Base-by-base conservation (phyloP, 2,888 invertebrate genomes). In the Ormyrus nitidulus region DNA sequence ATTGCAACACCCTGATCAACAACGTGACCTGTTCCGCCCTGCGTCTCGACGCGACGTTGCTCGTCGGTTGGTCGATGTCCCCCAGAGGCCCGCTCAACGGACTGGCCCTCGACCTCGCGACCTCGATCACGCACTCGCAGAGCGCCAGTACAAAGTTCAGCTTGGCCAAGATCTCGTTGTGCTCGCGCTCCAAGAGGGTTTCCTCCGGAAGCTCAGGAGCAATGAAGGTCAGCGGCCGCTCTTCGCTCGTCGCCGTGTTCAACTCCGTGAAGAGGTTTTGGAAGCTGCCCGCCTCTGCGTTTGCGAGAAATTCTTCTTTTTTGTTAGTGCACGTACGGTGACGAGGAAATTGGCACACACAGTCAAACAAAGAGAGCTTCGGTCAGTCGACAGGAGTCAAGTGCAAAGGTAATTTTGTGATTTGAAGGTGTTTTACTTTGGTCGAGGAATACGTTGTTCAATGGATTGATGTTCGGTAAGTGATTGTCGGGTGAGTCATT, bases 151-250 rank as follows among this genome's bases (percentile, higher is more conserved):
- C 98, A 92, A 99, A 99, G 92, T 98, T 97, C 85, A 99, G 93
- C 91, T 99, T 99, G 34, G 98, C 98, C 91, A 99, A 93, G 65
- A 97, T 98, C 91, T 98, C 98, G 92, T 98, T 98, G 92, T 99
- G 98, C 91, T 98, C 98, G 89, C 96, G 95, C 94, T 98, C 98
- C 87, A 99, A 94, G 68, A 99, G 93, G 13, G 98, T 98, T 92
- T 99, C 99, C 91, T 98, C 98, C 75, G 97, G 96, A 86, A 99
- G 92, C 90, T 98, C 98, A 11, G 98, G 98, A 19, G 98, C 96
- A 88, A 96, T 94, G 91, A 97, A 96, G 85, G 94, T 93, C 83
- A 95, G 92, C 34, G 94, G 94, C 83, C 92, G 91, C 54, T 91
- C 89, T 53, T 77, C 81, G 4, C 85, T 86, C 6, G 83, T 76